A percentile compares a stretch with the other conserved stretches of the same genome.
phyloP scores from a whole-genome alignment of 1,140 invertebrate genomes.

The Bombus difficillimus region DNA sequence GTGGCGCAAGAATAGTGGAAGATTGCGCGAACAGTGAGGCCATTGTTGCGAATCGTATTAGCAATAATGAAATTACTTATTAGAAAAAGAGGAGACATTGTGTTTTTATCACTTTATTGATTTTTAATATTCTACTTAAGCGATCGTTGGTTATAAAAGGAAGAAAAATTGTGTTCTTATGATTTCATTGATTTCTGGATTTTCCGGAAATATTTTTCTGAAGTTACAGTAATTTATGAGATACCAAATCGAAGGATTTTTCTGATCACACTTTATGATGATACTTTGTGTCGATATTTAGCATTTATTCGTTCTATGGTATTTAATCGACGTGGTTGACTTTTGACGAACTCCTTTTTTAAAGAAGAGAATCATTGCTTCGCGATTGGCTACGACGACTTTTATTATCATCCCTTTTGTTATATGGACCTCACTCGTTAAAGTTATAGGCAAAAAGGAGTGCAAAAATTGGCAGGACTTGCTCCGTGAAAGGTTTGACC shows the following conservation, averaged over 20 bases:
- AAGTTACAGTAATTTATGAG: too few relatives aligned
- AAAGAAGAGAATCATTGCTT: neutral
- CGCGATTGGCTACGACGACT: neutral
- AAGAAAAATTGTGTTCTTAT: too few relatives aligned
- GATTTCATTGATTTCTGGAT: neutral
- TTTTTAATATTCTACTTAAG: neutral
- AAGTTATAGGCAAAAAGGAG: neutral
- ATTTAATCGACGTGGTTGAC: neutral
- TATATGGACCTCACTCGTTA: neutral
- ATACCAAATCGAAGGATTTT: too few relatives aligned
- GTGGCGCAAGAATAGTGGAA: neutral
- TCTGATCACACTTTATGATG: too few relatives aligned
- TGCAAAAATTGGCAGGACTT: neutral
- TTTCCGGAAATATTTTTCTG: neutral
- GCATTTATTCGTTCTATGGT: neutral
- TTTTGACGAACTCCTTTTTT: neutral
- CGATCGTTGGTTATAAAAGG: too few relatives aligned
- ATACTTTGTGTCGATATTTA: neutral
- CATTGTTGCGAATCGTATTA: neutral
- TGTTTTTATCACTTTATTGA: neutral
- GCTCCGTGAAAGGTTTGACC: neutral
- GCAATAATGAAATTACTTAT: neutral
- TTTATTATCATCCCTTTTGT: neutral
- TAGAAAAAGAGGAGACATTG: neutral
- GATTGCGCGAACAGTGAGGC: neutral